These are phyloP conservation scores for Luehdorfia chinensis DNA, from an alignment of 1,140 invertebrate genomes.

Conservation along the genomic window DNA sequence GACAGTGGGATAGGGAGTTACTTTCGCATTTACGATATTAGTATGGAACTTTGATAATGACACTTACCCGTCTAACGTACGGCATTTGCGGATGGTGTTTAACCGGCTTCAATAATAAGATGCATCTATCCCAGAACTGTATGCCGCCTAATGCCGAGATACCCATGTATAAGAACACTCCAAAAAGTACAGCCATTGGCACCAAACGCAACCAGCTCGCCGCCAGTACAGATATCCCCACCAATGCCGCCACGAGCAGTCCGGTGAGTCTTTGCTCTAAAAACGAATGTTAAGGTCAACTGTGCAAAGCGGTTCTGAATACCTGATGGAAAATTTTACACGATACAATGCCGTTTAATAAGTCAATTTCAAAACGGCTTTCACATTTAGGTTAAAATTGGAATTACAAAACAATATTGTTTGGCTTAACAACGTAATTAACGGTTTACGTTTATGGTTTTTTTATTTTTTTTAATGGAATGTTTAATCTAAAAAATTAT, in stretches of 20 bases:
- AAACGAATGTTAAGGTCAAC: too few species aligned
- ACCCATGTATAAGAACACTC: constrained; percentile 98
- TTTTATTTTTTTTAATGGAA: too few species aligned
- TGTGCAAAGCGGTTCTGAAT: not conserved
- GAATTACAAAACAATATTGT: too few species aligned
- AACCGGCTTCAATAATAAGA: constrained; percentile 93
- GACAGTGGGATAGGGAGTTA: too few species aligned
- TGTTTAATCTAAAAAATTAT: too few species aligned
- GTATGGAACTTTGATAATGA: too few species aligned
- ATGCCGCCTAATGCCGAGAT: constrained; percentile 94
- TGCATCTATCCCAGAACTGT: constrained; percentile 92
- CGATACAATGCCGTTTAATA: not conserved
- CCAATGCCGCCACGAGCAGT: constrained; percentile 84
- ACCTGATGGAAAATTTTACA: not conserved
- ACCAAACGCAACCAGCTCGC: constrained; percentile 87
- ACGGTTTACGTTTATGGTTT: too few species aligned
- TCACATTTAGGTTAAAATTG: too few species aligned
- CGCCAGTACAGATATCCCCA: constrained; percentile 91
- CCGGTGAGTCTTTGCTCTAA: constrained; percentile 88
- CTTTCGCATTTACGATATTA: too few species aligned
- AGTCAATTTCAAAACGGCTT: too few species aligned
- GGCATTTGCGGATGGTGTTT: constrained; percentile 94
- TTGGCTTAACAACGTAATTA: too few species aligned
- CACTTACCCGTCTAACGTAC: constrained; percentile 84
- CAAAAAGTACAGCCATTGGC: constrained; percentile 95